A percentile compares a stretch with the other conserved stretches of the same genome.
Evolutionary conservation across 92 coral and sea anemone species (phyloP).

Genomic region (Zoanthus gigantus): DNA sequence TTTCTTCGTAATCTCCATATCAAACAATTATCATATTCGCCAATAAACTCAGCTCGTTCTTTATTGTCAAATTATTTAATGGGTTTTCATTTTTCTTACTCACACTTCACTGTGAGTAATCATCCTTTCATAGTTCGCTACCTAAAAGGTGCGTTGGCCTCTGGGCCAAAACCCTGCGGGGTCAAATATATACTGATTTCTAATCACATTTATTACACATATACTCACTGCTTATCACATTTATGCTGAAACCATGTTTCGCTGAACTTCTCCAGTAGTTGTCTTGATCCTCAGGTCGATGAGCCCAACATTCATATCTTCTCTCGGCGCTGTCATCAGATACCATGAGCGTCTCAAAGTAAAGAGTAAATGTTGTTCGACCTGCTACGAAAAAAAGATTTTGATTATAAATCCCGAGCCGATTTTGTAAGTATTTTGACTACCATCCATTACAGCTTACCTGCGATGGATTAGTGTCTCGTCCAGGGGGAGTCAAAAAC

Average conservation of each 20-base stretch:
- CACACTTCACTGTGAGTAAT: conserved; percentile 35
- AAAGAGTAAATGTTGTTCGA: conserved; percentile 13
- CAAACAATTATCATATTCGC: conserved; percentile 38
- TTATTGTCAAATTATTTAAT: not conserved
- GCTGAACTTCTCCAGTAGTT: conserved; percentile 12
- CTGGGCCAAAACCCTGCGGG: too few relatives aligned
- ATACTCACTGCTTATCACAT: conserved; percentile 31
- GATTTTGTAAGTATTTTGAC: too few relatives aligned
- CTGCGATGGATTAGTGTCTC: too few relatives aligned
- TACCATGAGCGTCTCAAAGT: conserved; percentile 28
- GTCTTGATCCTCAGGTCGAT: conserved; percentile 14
- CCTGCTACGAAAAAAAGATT: not conserved
- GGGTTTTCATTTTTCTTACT: not conserved
- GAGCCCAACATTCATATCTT: conserved; percentile 44
- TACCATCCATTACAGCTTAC: too few relatives aligned
- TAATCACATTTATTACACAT: not conserved
- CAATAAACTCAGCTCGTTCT: conserved; percentile 48
- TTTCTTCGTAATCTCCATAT: conserved; percentile 26
- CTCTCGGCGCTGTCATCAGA: conserved; percentile 40
- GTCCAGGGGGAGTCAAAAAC: too few relatives aligned
- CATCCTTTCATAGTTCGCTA: conserved; percentile 59
- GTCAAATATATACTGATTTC: not conserved
- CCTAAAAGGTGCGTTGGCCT: conserved; percentile 52
- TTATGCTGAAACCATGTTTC: conserved; percentile 33
- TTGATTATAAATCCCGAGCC: too few relatives aligned